Conservation (phyloP, 2,113 vertebrate genomes). For the rabbit (Oryctolagus cuniculus) region mOryCun1.1 NC_091442.1:57502501-57503000, state of each 20-base stretch:
- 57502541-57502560: background rate
- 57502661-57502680: slow-evolving; percentile 86
- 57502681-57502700: slow-evolving; percentile 63
- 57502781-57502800: background rate
- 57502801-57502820: background rate
- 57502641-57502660: slow-evolving; percentile 86
- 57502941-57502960: background rate
- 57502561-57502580: slow-evolving; percentile 88
- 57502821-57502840: background rate
- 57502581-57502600: slow-evolving; percentile 90
- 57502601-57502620: slow-evolving; percentile 84
- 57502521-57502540: background rate
- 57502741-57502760: background rate
- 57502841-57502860: background rate
- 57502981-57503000: background rate
- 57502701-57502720: background rate
- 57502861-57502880: background rate
- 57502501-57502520: background rate
- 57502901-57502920: background rate
- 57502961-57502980: background rate
- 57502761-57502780: background rate
- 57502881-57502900: background rate
- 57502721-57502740: background rate
- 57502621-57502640: slow-evolving; percentile 56
- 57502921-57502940: background rate